phyloP scores from a whole-genome alignment of 2,113 vertebrate species.

The Pangasianodon hypophthalmus region DNA sequence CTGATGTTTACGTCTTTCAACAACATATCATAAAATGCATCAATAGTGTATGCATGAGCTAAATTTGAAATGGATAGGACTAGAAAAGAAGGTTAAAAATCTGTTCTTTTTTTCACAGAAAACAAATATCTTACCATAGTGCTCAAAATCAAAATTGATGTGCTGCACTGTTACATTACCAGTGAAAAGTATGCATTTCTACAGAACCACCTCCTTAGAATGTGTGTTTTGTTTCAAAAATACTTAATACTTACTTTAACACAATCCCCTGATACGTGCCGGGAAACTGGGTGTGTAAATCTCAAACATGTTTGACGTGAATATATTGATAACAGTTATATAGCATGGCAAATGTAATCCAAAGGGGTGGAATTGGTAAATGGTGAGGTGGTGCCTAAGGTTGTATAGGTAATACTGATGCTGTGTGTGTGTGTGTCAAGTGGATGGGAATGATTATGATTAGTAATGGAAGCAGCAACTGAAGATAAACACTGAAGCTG shows the following conservation, averaged over 20 bases:
- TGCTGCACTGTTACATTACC: not conserved
- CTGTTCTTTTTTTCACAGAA: not conserved
- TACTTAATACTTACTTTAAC: not conserved
- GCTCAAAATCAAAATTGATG: not conserved
- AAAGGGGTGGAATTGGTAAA: not conserved
- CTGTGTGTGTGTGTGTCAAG: not conserved
- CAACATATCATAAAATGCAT: not conserved
- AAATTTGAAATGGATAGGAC: not conserved
- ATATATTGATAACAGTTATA: not conserved
- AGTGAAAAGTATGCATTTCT: not conserved
- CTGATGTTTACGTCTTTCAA: not conserved
- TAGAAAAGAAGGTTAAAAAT: not conserved
- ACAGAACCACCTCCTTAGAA: not conserved
- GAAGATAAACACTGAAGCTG: constrained; percentile 17
- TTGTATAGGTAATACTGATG: not conserved
- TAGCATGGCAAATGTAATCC: not conserved
- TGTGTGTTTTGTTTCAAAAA: not conserved
- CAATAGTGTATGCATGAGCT: not conserved
- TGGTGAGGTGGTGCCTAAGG: not conserved
- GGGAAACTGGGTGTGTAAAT: not conserved
- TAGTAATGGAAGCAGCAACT: constrained; percentile 30
- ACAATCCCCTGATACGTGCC: not conserved
- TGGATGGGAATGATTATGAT: not conserved
- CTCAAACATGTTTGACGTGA: not conserved
- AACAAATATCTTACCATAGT: not conserved